Evolutionary conservation across 2,888 invertebrate genomes (phyloP).

Genomic region (Ceratothoa steindachneri): DNA sequence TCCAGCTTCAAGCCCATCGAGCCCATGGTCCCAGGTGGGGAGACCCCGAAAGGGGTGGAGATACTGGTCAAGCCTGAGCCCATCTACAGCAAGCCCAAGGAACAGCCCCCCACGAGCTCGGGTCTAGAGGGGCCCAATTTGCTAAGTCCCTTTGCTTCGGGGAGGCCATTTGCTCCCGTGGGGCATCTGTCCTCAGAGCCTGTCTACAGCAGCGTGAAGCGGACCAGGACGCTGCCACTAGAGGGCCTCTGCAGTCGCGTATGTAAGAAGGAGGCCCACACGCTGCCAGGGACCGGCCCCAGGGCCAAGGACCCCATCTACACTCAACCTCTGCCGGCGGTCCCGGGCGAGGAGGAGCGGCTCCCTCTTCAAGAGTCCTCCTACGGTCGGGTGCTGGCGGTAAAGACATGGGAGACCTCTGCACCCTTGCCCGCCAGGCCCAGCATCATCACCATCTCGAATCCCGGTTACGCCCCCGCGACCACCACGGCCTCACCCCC

Average conservation of each 20-base stretch:
- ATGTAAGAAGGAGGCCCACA: constrained; percentile 20
- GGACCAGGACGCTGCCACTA: constrained; percentile 21
- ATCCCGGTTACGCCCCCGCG: constrained; percentile 27
- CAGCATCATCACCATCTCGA: constrained; percentile 36
- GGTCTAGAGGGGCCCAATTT: not conserved
- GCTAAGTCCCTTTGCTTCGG: constrained; percentile 15
- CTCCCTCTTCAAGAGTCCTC: constrained; percentile 10
- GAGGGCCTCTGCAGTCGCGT: constrained; percentile 18
- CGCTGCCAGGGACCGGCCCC: constrained; percentile 6
- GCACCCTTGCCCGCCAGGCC: constrained; percentile 19
- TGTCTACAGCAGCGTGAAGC: constrained; percentile 24
- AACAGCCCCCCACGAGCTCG: constrained; percentile 3
- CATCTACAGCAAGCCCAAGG: constrained; percentile 27
- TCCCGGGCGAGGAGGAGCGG: constrained; percentile 27
- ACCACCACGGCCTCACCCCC: not conserved
- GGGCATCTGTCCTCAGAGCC: constrained; percentile 22
- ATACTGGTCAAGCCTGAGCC: constrained; percentile 43
- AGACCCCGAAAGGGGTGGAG: constrained; percentile 14
- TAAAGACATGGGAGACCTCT: constrained; percentile 32
- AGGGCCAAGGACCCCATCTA: constrained; percentile 28
- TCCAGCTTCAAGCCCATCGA: constrained; percentile 45
- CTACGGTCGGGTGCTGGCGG: constrained; percentile 35
- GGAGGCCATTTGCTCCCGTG: constrained; percentile 10
- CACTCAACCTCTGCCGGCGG: constrained; percentile 33
- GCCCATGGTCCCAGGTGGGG: constrained; percentile 10